Conservation (phyloP, 2,113 vertebrate genomes). For the Strigops habroptila region DNA sequence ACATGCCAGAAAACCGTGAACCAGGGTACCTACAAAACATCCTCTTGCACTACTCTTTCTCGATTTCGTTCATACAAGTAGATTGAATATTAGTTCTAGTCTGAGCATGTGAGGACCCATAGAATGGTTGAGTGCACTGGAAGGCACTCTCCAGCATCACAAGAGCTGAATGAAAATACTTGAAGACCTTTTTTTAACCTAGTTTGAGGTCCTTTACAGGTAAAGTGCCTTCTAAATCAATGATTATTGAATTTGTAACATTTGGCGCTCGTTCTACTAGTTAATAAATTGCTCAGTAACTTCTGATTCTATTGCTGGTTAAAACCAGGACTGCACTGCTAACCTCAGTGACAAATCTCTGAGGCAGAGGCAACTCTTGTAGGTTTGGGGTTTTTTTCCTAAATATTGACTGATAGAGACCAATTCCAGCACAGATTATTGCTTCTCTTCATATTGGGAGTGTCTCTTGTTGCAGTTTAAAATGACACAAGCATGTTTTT, state of each 20-base stretch:
- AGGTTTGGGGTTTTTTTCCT: background rate
- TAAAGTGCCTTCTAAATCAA: background rate
- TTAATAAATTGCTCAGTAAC: background rate
- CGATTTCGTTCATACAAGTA: background rate
- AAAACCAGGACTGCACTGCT: background rate
- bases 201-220: background rate
- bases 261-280: background rate
- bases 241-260: background rate
- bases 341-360: background rate
- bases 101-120: background rate
- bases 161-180: background rate
- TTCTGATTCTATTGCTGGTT: background rate
- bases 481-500: background rate
- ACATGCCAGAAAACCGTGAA: background rate
- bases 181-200: background rate
- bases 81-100: background rate
- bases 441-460: background rate
- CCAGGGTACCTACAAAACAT: background rate
- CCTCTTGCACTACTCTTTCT: background rate
- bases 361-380: background rate
- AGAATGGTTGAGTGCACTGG: background rate
- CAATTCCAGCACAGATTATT: background rate
- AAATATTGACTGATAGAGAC: background rate
- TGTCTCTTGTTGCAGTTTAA: background rate
- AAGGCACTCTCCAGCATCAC: background rate